Evolutionary conservation across 2,113 vertebrate genomes (phyloP), one percentile per base, ranked within the genome.

Genomic region (Lota lota): DNA sequence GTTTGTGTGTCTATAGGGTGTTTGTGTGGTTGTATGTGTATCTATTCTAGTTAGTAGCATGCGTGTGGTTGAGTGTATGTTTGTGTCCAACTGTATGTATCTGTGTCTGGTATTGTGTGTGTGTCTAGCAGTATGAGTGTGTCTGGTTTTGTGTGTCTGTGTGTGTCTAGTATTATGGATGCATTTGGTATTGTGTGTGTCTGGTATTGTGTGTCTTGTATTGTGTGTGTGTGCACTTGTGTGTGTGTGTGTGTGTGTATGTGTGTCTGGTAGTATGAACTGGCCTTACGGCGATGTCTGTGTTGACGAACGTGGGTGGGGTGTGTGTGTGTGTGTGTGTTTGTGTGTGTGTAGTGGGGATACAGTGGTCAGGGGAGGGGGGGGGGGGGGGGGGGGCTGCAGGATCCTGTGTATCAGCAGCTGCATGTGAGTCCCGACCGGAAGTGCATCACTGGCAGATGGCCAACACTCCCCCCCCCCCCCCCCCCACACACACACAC

Each of bases 321-420:
- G 28, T 33, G 7, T 33, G 7, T 33, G 4, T 33, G 28, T 33
- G 28, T 33, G 4, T 33, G 68, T 63, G 68, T 70, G 68, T 65
- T 28, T 71, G 61, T 63, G 61, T 65, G 69, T 64, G 51, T 18
- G 61, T 64, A 47, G 72, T 67, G 72, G 61, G 73, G 80, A 83
- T 84, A 33, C 28, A 33, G 28, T 33, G 28, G 28, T n/a, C n/a
- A 33, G 4, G 28, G 28, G 4, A n/a, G n/a, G 28, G 28, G 28
- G 28, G 80, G 85, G 86, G 81, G 69, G 66, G 74, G 69, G 69
- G 67, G 79, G 77, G 77, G 67, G 74, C 81, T 76, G 86, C 89
- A 88, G 87, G 89, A 90, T 90, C 82, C 85, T 84, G 83, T 83
- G 79, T 91, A 87, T 92, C 88, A 92, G 86, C 87, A 88, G 86